A percentile compares a stretch with the other conserved stretches of the same genome.
Evolutionary conservation across 2,888 invertebrate genomes (phyloP).

Genomic region (Ormia ochracea): DNA sequence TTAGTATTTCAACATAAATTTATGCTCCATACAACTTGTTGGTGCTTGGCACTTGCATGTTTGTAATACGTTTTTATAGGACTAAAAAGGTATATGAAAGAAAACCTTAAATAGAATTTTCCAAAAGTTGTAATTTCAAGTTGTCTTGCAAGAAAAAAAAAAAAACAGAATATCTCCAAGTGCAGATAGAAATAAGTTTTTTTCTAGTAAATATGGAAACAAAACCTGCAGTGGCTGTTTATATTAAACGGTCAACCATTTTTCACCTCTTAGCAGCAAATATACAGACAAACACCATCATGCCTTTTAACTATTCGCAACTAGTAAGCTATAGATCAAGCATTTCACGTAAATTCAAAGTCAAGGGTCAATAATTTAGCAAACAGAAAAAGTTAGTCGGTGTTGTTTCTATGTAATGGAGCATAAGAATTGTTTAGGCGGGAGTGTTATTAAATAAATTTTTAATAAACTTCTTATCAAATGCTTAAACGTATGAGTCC

Average conservation of each 20-base stretch:
- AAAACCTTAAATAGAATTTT: neutral
- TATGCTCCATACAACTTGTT: constrained; percentile 3
- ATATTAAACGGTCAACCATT: constrained; percentile 55
- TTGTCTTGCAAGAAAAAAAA: neutral
- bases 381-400: constrained; percentile 6
- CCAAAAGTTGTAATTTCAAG: neutral
- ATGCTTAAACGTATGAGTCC: neutral
- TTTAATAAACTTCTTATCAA: constrained; percentile 52
- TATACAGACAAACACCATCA: constrained; percentile 18
- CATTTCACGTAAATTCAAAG: constrained; percentile 57
- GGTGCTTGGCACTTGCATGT: constrained; percentile 51
- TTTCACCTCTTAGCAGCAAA: constrained; percentile 33
- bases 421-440: constrained; percentile 52
- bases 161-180: constrained; percentile 39
- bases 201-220: constrained; percentile 13
- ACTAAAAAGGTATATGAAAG: neutral
- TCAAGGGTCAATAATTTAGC: constrained; percentile 58
- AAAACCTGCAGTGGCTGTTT: constrained; percentile 53
- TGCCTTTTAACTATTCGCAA: constrained; percentile 27
- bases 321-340: constrained; percentile 41
- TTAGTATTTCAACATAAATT: constrained; percentile 26
- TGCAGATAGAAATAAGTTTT: constrained; percentile 51
- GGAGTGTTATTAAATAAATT: constrained; percentile 62
- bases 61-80: constrained; percentile 17
- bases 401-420: constrained; percentile 35